A percentile compares a stretch with the other conserved stretches of the same genome.
Evolutionary conservation across 2,888 invertebrate species (phyloP).

Genomic region (Heliconius charithonia): DNA sequence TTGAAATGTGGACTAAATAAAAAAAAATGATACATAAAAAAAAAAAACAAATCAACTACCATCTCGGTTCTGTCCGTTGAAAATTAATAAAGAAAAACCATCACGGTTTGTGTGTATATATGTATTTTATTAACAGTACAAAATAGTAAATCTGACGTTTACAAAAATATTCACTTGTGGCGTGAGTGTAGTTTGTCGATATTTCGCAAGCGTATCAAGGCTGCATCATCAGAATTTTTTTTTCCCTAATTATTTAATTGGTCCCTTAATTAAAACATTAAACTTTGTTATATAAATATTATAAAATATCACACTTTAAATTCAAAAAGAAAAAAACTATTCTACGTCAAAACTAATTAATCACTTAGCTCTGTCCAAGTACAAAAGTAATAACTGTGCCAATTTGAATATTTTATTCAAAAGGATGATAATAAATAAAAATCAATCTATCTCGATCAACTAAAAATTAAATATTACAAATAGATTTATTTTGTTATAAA

Average conservation of each 20-base stretch:
- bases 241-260: conserved; percentile 83
- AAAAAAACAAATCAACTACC: conserved; percentile 54
- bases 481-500: conserved; percentile 76
- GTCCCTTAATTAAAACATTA: conserved; percentile 83
- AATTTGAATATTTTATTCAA: conserved; percentile 81
- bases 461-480: conserved; percentile 80
- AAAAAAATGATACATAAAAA: conserved; percentile 58
- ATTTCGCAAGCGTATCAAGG: conserved; percentile 66
- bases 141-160: conserved; percentile 70
- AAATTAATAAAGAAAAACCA: conserved; percentile 74
- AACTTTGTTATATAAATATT: conserved; percentile 83
- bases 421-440: conserved; percentile 82
- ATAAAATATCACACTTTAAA: conserved; percentile 84
- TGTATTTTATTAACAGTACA: conserved; percentile 71
- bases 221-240: conserved; percentile 68
- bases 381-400: conserved; percentile 82
- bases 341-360: conserved; percentile 80
- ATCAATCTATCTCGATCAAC: conserved; percentile 80
- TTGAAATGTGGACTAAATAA: conserved; percentile 75
- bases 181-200: conserved; percentile 73
- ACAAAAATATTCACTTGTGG: conserved; percentile 64
- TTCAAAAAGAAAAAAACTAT: conserved; percentile 79
- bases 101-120: conserved; percentile 62
- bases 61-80: conserved; percentile 63
- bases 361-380: conserved; percentile 81